Evolutionary conservation across 2,113 vertebrate genomes (phyloP).

Genomic region (Hyla sarda): DNA sequence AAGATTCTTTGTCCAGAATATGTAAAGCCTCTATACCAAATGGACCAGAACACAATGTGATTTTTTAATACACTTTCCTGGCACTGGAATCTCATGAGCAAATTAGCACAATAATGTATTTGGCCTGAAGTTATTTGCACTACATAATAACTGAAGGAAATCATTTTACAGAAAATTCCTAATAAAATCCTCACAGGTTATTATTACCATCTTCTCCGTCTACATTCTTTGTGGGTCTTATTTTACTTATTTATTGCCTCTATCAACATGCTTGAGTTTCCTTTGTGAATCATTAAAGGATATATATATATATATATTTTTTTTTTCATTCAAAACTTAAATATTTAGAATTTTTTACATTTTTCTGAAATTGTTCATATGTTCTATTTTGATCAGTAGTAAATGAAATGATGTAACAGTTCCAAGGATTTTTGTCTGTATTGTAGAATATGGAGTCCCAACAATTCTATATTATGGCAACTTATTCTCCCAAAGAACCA

Average conservation of each 20-base stretch:
- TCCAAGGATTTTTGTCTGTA: no score
- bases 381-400: background rate
- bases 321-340: no score
- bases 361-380: background rate
- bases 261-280: background rate
- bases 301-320: no score
- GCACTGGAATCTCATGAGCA: background rate
- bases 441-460: no score
- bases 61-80: constrained; percentile 9
- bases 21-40: background rate
- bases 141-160: background rate
- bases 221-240: background rate
- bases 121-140: background rate
- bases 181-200: background rate
- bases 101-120: constrained; percentile 9
- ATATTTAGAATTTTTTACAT: background rate
- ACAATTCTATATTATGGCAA: no score
- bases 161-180: background rate
- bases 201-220: background rate
- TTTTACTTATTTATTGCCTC: background rate
- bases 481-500: no score
- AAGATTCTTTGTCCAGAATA: background rate
- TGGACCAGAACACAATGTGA: background rate
- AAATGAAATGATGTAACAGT: no score
- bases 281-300: background rate